These are phyloP conservation scores for Pollenia labialis DNA, from an alignment of 2,888 invertebrate species.

Conservation along the genomic window DNA sequence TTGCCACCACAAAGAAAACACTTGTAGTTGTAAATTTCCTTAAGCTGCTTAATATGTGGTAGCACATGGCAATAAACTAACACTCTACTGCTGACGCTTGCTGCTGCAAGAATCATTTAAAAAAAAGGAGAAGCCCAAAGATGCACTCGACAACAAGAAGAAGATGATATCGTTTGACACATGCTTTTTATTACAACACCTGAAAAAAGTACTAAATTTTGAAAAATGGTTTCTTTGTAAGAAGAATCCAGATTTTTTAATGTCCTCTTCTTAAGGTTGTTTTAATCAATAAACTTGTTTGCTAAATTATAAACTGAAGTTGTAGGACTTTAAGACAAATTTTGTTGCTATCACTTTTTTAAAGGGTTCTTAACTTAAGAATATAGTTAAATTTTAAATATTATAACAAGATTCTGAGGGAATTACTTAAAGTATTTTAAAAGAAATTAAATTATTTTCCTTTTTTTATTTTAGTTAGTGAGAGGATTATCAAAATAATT, in stretches of 20 bases:
- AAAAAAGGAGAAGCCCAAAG: slow-evolving; percentile 3
- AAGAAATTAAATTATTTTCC: no score
- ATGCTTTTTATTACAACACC: slow-evolving; percentile 40
- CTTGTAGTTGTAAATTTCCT: slow-evolving; percentile 60
- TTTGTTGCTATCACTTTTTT: no score
- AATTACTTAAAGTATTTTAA: no score
- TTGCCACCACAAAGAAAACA: slow-evolving; percentile 54
- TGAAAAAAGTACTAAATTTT: slow-evolving; percentile 38
- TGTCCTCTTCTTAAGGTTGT: no score
- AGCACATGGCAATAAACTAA: slow-evolving; percentile 59
- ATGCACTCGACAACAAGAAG: slow-evolving; percentile 36
- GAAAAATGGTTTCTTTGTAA: slow-evolving; percentile 32
- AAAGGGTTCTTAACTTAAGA: no score
- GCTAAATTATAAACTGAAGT: no score
- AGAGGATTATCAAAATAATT: no score
- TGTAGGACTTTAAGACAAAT: no score
- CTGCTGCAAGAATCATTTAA: slow-evolving; percentile 8
- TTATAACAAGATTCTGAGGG: no score
- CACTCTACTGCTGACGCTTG: slow-evolving; percentile 5
- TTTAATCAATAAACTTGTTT: no score
- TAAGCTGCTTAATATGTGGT: slow-evolving; percentile 66
- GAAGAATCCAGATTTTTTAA: background rate
- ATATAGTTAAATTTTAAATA: no score
- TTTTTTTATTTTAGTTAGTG: no score
- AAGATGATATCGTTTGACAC: slow-evolving; percentile 26